phyloP scores from a whole-genome alignment of 1,140 invertebrate genomes.

The Zaprionus ornatus region DNA sequence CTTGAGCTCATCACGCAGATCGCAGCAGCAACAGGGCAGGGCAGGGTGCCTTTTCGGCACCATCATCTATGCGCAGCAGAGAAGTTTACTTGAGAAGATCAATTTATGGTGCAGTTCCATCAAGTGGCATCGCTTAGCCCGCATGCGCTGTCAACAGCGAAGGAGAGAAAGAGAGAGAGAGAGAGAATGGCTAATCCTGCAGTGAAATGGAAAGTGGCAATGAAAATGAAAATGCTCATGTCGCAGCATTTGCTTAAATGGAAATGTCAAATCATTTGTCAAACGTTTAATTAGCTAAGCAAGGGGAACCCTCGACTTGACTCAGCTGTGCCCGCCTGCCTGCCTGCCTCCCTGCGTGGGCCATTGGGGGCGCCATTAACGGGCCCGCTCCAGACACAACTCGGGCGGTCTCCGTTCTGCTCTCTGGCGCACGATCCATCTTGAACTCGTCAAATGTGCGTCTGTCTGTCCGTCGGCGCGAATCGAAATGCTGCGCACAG shows the following conservation, averaged over 20 bases:
- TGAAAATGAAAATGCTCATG: constrained; percentile 48
- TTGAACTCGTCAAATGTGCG: constrained; percentile 49
- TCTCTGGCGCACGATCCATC: constrained; percentile 56
- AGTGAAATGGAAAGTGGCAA: constrained; percentile 25
- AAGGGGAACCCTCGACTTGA: background rate
- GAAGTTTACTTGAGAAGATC: constrained; percentile 23
- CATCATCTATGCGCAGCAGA: constrained; percentile 48
- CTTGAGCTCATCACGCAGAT: constrained; percentile 41
- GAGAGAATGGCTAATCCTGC: constrained; percentile 41
- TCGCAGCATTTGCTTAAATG: constrained; percentile 64
- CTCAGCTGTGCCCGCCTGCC: constrained; percentile 7
- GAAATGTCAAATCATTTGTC: constrained; percentile 78
- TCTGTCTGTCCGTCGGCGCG: constrained; percentile 54
- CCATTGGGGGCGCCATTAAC: constrained; percentile 30
- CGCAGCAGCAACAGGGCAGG: no score
- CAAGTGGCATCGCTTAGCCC: constrained; percentile 30
- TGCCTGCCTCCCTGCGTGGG: constrained; percentile 4
- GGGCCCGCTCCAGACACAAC: constrained; percentile 15
- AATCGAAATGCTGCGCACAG: constrained; percentile 70
- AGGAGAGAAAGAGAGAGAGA: no score
- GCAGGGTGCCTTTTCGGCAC: constrained; percentile 15
- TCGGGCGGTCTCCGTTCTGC: constrained; percentile 34
- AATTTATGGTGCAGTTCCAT: constrained; percentile 22
- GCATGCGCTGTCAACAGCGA: constrained; percentile 70
- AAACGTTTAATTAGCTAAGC: constrained; percentile 68